Conservation (phyloP, 2,113 vertebrate genomes). For the Entelurus aequoreus region DNA sequence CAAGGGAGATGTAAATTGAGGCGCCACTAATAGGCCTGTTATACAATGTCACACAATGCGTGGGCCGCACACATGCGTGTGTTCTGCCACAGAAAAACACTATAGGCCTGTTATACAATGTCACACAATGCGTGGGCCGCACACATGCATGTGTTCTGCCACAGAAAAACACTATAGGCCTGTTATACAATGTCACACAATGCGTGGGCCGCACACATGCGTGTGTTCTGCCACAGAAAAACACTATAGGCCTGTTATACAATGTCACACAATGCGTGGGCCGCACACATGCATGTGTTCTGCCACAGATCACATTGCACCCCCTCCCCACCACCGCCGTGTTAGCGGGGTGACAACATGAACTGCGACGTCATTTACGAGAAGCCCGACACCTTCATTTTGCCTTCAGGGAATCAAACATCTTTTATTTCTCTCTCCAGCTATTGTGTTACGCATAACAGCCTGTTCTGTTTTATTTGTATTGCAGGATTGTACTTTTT, state of each 20-base stretch:
- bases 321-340: constrained; percentile 17
- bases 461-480: constrained; percentile 34
- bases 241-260: no score
- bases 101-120: no score
- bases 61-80: constrained; percentile 26
- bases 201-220: no score
- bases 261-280: no score
- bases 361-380: constrained; percentile 25
- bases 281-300: no score
- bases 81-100: constrained; percentile 30
- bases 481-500: constrained; percentile 94
- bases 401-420: constrained; percentile 3
- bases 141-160: no score
- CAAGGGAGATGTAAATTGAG: constrained; percentile 21
- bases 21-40: constrained; percentile 10
- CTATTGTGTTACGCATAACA: not conserved
- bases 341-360: constrained; percentile 22
- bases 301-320: constrained; percentile 51
- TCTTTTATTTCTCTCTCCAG: not conserved
- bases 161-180: no score
- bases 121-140: no score
- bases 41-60: constrained; percentile 10
- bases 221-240: no score
- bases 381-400: constrained; percentile 42
- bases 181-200: no score